Evolutionary conservation across 2,888 invertebrate genomes (phyloP).

Genomic region (Agrochola lychnidis): DNA sequence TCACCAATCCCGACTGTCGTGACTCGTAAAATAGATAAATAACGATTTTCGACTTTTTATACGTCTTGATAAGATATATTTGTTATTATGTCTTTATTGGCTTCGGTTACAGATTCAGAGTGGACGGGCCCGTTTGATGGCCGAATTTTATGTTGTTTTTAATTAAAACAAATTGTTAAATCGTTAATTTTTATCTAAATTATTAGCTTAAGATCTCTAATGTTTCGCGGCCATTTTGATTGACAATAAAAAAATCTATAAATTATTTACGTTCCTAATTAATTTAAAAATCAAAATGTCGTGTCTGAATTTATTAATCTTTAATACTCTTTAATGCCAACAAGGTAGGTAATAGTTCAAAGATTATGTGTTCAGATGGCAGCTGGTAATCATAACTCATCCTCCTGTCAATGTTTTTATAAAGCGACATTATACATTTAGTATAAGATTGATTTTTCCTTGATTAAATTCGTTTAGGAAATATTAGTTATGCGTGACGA

Average conservation of each 20-base stretch:
- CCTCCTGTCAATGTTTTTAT: conserved; percentile 35
- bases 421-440: not conserved
- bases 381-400: conserved; percentile 32
- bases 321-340: conserved; percentile 4
- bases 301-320: conserved; percentile 24
- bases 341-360: conserved; percentile 21
- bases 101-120: conserved; percentile 35
- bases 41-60: conserved; percentile 73
- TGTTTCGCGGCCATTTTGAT: conserved; percentile 9
- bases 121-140: conserved; percentile 35
- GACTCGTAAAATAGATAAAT: conserved; percentile 86
- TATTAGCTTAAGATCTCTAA: conserved; percentile 34
- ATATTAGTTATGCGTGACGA: conserved; percentile 40
- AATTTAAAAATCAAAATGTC: conserved; percentile 10
- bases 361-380: conserved; percentile 42
- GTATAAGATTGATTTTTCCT: conserved; percentile 37
- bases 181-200: conserved; percentile 55
- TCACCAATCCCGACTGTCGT: conserved; percentile 84
- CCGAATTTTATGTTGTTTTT: conserved; percentile 42
- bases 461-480: conserved; percentile 49
- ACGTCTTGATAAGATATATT: conserved; percentile 63
- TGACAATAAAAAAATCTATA: conserved; percentile 11
- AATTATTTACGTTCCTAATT: conserved; percentile 1
- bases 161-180: conserved; percentile 56
- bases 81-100: conserved; percentile 63